These are phyloP conservation scores for Gavialis gangeticus DNA, from an alignment of 2,113 vertebrate species.

Conservation along the genomic window DNA sequence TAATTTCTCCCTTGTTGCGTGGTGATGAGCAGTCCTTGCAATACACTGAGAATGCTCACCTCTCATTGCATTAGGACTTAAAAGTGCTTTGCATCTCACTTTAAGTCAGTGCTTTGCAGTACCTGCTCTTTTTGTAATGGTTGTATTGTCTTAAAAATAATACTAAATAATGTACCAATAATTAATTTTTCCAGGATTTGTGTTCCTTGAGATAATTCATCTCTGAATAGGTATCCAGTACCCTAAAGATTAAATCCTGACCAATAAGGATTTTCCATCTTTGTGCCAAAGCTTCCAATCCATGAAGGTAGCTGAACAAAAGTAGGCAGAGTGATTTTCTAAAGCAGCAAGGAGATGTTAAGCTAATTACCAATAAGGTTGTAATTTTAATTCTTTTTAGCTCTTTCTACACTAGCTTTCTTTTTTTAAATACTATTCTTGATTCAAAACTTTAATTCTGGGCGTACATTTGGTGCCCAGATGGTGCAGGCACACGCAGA, in stretches of 20 bases:
- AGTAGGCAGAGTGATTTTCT: not conserved
- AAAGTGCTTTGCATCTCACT: not conserved
- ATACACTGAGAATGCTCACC: not conserved
- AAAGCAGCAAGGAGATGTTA: not conserved
- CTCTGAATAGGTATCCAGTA: constrained; percentile 17
- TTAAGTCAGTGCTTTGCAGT: not conserved
- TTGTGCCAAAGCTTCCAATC: constrained; percentile 16
- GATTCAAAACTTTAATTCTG: constrained; percentile 75
- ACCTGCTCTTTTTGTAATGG: not conserved
- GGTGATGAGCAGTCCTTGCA: not conserved
- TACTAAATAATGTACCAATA: not conserved
- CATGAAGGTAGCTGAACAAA: constrained; percentile 26
- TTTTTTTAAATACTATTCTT: constrained; percentile 59
- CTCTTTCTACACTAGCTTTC: not conserved
- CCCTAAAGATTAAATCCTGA: constrained; percentile 44
- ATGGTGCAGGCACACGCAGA: constrained; percentile 80
- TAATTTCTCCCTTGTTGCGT: not conserved
- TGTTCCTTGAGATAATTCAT: constrained; percentile 8
- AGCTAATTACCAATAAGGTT: not conserved
- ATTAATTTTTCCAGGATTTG: not conserved
- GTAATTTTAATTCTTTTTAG: not conserved
- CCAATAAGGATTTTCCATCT: constrained; percentile 29
- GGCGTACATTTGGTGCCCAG: constrained; percentile 78
- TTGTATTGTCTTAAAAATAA: not conserved
- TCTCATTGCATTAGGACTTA: not conserved